Percentiles rank a stretch among this genome's conserved stretches.
Evolutionary conservation across 2,113 vertebrate genomes (phyloP).

Genomic region (Myiopsitta monachus): DNA sequence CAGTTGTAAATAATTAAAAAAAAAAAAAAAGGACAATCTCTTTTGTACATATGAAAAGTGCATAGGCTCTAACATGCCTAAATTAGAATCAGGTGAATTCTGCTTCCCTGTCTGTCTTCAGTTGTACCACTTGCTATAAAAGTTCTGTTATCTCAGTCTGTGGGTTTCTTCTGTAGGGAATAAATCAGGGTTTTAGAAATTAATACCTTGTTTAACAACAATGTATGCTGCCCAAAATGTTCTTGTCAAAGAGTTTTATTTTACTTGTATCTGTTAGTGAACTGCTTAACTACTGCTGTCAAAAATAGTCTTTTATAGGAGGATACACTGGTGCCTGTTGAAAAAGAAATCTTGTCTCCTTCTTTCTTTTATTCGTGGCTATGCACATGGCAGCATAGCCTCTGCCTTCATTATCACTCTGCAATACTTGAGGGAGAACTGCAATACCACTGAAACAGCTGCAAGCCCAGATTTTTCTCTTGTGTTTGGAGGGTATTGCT

Average conservation of each 20-base stretch:
- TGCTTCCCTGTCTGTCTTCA: not conserved
- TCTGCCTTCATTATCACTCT: not conserved
- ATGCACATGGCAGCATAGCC: not conserved
- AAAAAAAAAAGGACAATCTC: not conserved
- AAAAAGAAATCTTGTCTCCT: not conserved
- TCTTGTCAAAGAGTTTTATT: constrained; percentile 18
- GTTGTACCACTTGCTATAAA: not conserved
- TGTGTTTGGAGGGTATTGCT: not conserved
- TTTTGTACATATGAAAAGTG: not conserved
- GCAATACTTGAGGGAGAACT: not conserved
- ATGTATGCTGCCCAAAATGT: not conserved
- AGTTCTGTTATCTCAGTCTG: not conserved
- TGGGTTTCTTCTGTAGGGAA: not conserved
- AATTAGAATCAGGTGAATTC: not conserved
- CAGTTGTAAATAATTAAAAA: not conserved
- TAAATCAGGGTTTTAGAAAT: not conserved
- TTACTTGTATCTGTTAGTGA: not conserved
- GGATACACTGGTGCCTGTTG: not conserved
- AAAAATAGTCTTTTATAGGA: constrained; percentile 10
- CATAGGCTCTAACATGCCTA: not conserved
- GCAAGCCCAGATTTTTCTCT: constrained; percentile 19
- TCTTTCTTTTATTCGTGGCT: not conserved
- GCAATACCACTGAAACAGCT: not conserved
- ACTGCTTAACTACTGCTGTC: constrained; percentile 27
- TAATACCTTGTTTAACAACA: not conserved